A percentile compares a stretch with the other conserved stretches of the same genome.
These are phyloP conservation scores for Ia io DNA, from an alignment of 2,113 vertebrate genomes.

Conservation along the genomic window DNA sequence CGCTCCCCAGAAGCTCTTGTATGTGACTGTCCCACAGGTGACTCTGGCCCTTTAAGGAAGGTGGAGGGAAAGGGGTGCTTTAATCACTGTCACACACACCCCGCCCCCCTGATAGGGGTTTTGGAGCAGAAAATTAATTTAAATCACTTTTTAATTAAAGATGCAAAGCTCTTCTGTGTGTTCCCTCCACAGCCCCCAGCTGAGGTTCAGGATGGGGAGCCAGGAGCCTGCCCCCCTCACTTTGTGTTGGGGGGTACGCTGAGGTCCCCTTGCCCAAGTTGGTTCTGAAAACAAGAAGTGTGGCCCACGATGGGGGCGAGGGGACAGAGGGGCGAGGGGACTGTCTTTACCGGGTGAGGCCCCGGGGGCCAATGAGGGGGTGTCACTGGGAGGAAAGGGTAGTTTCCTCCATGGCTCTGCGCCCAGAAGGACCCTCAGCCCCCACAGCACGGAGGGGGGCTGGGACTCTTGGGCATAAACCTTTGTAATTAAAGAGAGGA, in stretches of 20 bases:
- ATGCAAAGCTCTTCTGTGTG: slow-evolving; percentile 26
- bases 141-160: slow-evolving; percentile 70
- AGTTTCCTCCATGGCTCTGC: background rate
- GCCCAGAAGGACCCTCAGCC: background rate
- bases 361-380: background rate
- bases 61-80: background rate
- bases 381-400: background rate
- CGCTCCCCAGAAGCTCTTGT: background rate
- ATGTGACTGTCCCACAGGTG: accelerated
- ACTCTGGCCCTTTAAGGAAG: slow-evolving; percentile 42
- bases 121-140: slow-evolving; percentile 66
- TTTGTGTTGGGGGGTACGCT: background rate
- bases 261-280: background rate
- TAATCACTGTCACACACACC: background rate
- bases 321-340: background rate
- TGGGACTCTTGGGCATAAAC: background rate
- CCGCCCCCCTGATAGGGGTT: background rate
- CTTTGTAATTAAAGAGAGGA: slow-evolving; percentile 42
- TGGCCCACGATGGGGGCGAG: background rate
- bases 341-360: background rate
- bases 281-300: background rate
- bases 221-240: background rate
- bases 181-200: background rate
- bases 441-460: background rate
- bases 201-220: background rate